Base-by-base conservation (phyloP, 2,113 vertebrate species). In the Delphinapterus leucas region DNA sequence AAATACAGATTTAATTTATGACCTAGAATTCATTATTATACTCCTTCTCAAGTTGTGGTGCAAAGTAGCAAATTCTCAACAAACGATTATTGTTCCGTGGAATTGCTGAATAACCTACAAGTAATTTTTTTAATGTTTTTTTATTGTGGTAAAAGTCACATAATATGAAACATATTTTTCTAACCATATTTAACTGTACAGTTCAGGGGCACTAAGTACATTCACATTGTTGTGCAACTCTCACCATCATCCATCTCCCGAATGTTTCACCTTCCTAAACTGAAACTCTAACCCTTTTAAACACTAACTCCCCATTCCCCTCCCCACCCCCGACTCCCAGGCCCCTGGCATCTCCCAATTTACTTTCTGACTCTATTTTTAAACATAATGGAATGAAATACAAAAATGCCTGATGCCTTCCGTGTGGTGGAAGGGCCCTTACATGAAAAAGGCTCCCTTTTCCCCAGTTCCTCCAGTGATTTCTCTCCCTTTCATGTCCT, bases 1-100 rank as follows among this genome's bases (percentile, higher is more conserved):
- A 96, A 95, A 94, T 84, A 90, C 91, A 91, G 71, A 53, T 93
- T 96, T 93, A 97, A 91, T 44, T 94, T 91, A 58, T 71, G 47
- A 95, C 74, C 91, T 94, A 88, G 58, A 96, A 95, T 97, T 96
- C 68, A 96, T 97, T 92, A 85, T 90, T 94, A 82, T 17, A 25
- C 11, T 88, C 47, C 55, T 92, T 92, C 70, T 96, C 55, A 80
- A 94, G 21, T 93, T 92, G 28, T 36, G 55, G 58, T 73, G 38
- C 65, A 91, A 91, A 95, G 36, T 63, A 73, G 53, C n/a, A 90
- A 28, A 70, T 36, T 86, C n/a, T 85, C 31, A 88, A n/a, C 65
- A 96, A 83, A 70, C 67, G 17, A 68, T 84, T 86, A 47, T 77
- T 85, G 53, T 95, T 92, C 44, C 10, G 2, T 74, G 58, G 77